Percentiles rank a stretch among this genome's conserved stretches.
phyloP scores from a whole-genome alignment of 2,888 invertebrate genomes.

The Orthosia cruda region DNA sequence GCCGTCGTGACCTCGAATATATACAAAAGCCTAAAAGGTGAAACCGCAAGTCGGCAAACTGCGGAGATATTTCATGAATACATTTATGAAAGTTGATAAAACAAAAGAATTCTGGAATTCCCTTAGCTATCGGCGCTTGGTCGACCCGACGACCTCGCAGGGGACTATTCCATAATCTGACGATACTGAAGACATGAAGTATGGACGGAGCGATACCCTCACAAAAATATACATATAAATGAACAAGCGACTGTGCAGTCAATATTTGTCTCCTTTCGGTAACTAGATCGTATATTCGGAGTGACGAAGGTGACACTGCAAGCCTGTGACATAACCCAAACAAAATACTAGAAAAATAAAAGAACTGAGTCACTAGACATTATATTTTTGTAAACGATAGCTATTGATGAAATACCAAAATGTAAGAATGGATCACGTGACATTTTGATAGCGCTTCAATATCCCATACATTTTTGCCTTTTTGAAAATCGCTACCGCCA shows the following conservation, averaged over 20 bases:
- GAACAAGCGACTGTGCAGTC: too few relatives aligned
- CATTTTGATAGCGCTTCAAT: too few relatives aligned
- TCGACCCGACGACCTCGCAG: conserved; percentile 33
- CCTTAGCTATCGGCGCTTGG: conserved; percentile 38
- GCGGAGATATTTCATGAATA: conserved; percentile 51
- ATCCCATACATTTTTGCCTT: too few relatives aligned
- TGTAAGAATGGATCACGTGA: too few relatives aligned
- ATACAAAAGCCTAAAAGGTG: conserved; percentile 33
- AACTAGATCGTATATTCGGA: too few relatives aligned
- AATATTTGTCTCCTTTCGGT: too few relatives aligned
- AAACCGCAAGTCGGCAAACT: conserved; percentile 25
- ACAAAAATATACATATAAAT: not conserved
- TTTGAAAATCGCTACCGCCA: too few relatives aligned
- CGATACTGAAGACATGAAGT: not conserved
- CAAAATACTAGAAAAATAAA: not conserved
- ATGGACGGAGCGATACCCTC: not conserved
- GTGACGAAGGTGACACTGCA: not conserved
- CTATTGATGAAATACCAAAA: too few relatives aligned
- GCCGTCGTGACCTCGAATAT: conserved; percentile 14
- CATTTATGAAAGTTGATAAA: conserved; percentile 61
- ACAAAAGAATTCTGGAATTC: conserved; percentile 53
- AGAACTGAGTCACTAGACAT: too few relatives aligned
- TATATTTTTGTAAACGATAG: too few relatives aligned
- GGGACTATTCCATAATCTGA: conserved; percentile 48
- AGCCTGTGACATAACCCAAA: not conserved